Conservation (phyloP, 2,113 vertebrate genomes). For the Pluvialis apricaria region DNA sequence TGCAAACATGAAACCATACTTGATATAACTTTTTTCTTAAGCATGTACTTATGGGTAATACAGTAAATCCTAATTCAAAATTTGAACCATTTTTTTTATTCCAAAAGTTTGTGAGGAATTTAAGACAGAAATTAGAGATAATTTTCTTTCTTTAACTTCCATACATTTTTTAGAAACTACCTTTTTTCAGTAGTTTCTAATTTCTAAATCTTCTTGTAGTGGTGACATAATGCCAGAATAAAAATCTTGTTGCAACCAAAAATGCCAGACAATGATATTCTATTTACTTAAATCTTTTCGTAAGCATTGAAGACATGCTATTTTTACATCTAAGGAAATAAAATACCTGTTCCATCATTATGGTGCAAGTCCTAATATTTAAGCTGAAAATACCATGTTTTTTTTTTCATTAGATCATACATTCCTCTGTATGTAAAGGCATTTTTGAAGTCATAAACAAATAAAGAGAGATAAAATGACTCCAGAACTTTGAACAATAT, state of each 20-base stretch:
- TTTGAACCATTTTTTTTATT: not conserved
- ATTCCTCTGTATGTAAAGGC: not conserved
- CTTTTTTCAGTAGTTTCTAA: not conserved
- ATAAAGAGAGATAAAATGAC: not conserved
- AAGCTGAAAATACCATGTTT: not conserved
- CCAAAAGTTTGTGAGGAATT: not conserved
- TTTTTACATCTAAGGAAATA: not conserved
- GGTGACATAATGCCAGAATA: not conserved
- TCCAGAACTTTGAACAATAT: not conserved
- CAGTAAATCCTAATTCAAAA: not conserved
- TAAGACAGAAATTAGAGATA: not conserved
- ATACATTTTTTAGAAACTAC: not conserved
- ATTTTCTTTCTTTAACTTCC: not conserved
- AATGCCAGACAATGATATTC: not conserved
- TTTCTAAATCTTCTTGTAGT: not conserved
- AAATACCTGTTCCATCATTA: not conserved
- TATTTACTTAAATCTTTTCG: not conserved
- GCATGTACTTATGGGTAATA: not conserved
- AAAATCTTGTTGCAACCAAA: not conserved
- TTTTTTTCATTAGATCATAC: not conserved
- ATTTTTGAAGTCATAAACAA: not conserved
- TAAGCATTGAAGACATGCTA: not conserved
- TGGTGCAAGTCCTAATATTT: not conserved
- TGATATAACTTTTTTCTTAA: not conserved
- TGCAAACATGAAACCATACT: not conserved